Base-by-base conservation (phyloP, 2,888 invertebrate genomes). In the Ennomos erosarius region DNA sequence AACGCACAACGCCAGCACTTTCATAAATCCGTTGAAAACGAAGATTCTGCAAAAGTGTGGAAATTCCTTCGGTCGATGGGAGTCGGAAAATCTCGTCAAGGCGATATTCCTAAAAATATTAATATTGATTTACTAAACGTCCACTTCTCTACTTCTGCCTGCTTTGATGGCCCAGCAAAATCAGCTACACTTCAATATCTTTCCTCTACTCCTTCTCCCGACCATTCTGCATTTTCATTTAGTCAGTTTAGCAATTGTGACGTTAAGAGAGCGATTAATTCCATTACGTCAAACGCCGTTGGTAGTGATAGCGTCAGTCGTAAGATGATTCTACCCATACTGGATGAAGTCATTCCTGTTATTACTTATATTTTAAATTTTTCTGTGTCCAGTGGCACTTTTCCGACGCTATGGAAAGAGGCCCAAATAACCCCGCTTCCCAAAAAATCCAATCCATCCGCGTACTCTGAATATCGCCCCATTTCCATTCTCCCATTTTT, bases 401-500 rank as follows among this genome's bases (percentile, higher is more conserved):
- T 39, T 12, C 49, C 53, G 8, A 13, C 51, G 1, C 0, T 6
- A 8, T 45, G 39, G 45, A 35, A 36, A 10, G 35, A 35, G 3
- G 16, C 51, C 12, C 45, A 38, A 5, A 34, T 53, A 1, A 38
- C 13, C 10, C 53, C 53, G 6, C 36, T 53, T 1, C 53, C 53
- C 8, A 45, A 45, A 34, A 53, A 53, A n/a, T 0, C 33, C 8
- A 53, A 53, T 34, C 53, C 53, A 11, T 10, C 0, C 1, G 39
- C 53, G 8, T 46, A 57, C 36, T 46, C 52, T 9, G 44, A 52
- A 11, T 52, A 37, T 16, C 52, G 52, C 6, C 52, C 52, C 2
- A 52, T 38, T 11, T 52, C 65, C 52, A 65, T 71, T 50, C 56
- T 60, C 10, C 12, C 45, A 9, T 56, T 61, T 35, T 45, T 56